These are phyloP conservation scores for Zaprionus capensis DNA, from an alignment of 1,140 invertebrate species.

Conservation along the genomic window DNA sequence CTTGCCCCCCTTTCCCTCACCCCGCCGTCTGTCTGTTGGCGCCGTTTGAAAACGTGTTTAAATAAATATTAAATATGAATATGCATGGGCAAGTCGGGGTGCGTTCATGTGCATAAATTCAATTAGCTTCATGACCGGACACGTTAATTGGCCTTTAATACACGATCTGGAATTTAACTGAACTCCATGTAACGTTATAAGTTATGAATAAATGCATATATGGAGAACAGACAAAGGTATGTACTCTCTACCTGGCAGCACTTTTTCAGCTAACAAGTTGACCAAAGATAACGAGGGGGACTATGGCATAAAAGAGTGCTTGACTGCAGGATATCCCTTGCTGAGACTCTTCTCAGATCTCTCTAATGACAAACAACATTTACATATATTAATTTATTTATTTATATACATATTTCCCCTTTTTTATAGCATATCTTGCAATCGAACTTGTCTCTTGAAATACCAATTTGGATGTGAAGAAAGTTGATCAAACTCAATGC, in stretches of 20 bases:
- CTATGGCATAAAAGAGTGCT: not conserved
- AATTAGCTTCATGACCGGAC: slow-evolving; percentile 56
- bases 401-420: too few relatives aligned
- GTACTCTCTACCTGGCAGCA: not conserved
- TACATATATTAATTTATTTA: too few relatives aligned
- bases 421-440: too few relatives aligned
- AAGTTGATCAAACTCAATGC: not conserved
- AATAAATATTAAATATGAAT: slow-evolving; percentile 32
- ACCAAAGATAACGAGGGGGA: slow-evolving; percentile 1
- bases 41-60: slow-evolving; percentile 17
- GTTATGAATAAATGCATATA: not conserved
- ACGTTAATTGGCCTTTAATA: slow-evolving; percentile 74
- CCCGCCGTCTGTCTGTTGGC: not conserved
- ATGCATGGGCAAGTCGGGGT: slow-evolving; percentile 30
- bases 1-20: not conserved
- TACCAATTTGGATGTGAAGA: too few relatives aligned
- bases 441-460: too few relatives aligned
- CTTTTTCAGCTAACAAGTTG: slow-evolving; percentile 19
- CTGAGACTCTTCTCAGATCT: too few relatives aligned
- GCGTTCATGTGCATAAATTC: slow-evolving; percentile 66
- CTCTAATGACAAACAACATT: too few relatives aligned
- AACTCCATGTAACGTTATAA: not conserved
- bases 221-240: not conserved
- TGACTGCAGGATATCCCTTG: not conserved
- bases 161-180: slow-evolving; percentile 11